Evolutionary conservation across 1,140 invertebrate species (phyloP), one percentile per base, ranked within the genome.

Genomic region (Diabrotica undecimpunctata): DNA sequence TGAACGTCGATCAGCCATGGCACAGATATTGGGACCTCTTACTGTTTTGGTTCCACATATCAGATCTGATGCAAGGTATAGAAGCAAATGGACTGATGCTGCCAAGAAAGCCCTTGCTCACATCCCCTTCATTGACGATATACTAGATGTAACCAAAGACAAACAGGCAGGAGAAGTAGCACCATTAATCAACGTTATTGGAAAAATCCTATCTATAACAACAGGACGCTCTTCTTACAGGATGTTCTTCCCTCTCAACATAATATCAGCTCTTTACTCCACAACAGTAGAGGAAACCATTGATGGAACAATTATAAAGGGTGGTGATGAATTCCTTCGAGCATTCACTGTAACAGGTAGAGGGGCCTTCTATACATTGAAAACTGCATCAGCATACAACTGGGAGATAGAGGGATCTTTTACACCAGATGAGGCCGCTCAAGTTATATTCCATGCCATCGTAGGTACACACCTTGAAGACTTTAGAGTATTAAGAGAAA

Each of bases 1-100:
- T 12, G 66, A 68, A 46, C 61, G 52, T 10, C 46, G 64, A 37
- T 50, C 38, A 5, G 65, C 64, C 2, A 66, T 68, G 66, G 64
- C 52, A 13, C 66, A 68, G 38, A 41, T 46, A 41, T 10, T 62
- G 5, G 66, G 54, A 5, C 66, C 66, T 9, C 56, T 68, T 57
- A 66, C 66, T 5, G 35, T 57, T 9, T n/a, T 68, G 10, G 35
- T 67, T 5, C 12, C 6, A 6, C 46, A 46, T 8, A 60, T 50
- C 11, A 60, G 13, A 37, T 39, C 58, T 5, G 46, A 0, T 5
- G 58, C 37, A 6, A 60, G 46, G 13, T 60, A 41, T 14, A 46
- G n/a, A 6, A 6, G 13, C 6, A 46, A 60, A 37, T 60, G 58
- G 58, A 41, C 11, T 11, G 11, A 7, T 2, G 58, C 58, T 9